These are phyloP conservation scores for Diadema setosum DNA, from an alignment of 35 echinoderm and acorn worm species.

Conservation along the genomic window DNA sequence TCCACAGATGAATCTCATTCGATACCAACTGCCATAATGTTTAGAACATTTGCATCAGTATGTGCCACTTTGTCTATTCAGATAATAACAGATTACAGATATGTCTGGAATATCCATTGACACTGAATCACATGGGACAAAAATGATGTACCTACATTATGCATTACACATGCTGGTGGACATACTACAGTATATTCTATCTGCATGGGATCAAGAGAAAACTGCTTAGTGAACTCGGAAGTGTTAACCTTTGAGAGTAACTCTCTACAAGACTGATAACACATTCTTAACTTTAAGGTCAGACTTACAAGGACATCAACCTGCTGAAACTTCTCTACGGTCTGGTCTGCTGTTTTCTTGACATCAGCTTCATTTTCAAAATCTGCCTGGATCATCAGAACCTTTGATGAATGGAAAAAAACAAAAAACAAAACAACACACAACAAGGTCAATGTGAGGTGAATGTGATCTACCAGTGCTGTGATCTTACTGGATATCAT, in stretches of 20 bases:
- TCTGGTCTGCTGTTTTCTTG: constrained; percentile 39
- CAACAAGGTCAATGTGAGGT: neutral
- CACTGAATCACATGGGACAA: neutral
- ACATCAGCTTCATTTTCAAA: constrained; percentile 39
- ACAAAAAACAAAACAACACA: neutral
- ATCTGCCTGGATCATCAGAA: constrained; percentile 44
- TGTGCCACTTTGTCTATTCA: too few relatives aligned
- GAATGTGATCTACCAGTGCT: neutral
- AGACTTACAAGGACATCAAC: constrained; percentile 58
- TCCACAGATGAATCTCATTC: neutral
- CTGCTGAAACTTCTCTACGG: constrained; percentile 33
- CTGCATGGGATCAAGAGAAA: neutral
- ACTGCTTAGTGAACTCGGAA: too few relatives aligned
- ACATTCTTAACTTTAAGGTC: neutral
- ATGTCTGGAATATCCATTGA: too few relatives aligned
- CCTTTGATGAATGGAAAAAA: constrained; percentile 2
- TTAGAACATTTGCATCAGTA: neutral
- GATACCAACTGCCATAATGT: neutral
- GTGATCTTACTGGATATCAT: neutral
- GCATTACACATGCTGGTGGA: neutral
- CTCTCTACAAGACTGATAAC: neutral
- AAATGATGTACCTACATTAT: neutral
- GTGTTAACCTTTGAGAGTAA: neutral
- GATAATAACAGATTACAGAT: too few relatives aligned
- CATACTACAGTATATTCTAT: neutral